Evolutionary conservation across 2,888 invertebrate genomes (phyloP).

Genomic region (Leptinotarsa rubiginosa): DNA sequence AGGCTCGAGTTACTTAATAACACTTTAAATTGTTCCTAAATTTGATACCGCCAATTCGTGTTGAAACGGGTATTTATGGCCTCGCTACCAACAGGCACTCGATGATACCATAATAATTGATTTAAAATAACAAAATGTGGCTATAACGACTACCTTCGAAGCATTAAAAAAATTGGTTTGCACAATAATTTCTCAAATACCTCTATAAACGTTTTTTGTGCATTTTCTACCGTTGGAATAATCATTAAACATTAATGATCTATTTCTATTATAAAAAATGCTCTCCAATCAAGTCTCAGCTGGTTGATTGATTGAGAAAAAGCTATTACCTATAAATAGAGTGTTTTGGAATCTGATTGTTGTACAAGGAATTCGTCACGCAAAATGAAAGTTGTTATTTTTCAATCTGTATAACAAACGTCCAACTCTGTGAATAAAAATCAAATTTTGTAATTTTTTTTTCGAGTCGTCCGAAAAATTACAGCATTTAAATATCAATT

Average conservation of each 20-base stretch:
- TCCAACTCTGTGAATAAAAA: no score
- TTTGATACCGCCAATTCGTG: constrained; percentile 28
- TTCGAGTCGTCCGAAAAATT: no score
- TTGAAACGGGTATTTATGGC: constrained; percentile 20
- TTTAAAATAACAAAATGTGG: constrained; percentile 22
- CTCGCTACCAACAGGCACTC: constrained; percentile 24
- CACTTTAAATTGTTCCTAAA: constrained; percentile 28
- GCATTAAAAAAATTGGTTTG: constrained; percentile 2
- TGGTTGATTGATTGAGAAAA: neutral
- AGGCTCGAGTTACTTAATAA: constrained; percentile 30
- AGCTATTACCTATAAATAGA: neutral
- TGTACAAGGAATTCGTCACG: no score
- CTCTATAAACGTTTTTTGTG: constrained; percentile 14
- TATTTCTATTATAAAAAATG: neutral
- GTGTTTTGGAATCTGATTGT: no score
- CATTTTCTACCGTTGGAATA: constrained; percentile 1
- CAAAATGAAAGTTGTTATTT: no score
- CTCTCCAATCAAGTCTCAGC: neutral
- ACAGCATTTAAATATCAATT: no score
- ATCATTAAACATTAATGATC: constrained; percentile 12
- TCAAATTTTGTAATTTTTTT: no score
- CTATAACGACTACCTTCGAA: constrained; percentile 11
- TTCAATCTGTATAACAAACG: no score
- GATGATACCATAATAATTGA: constrained; percentile 26
- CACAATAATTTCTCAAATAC: constrained; percentile 12